Evolutionary conservation across 2,113 vertebrate genomes (phyloP).

Genomic region (Fregata magnificens): DNA sequence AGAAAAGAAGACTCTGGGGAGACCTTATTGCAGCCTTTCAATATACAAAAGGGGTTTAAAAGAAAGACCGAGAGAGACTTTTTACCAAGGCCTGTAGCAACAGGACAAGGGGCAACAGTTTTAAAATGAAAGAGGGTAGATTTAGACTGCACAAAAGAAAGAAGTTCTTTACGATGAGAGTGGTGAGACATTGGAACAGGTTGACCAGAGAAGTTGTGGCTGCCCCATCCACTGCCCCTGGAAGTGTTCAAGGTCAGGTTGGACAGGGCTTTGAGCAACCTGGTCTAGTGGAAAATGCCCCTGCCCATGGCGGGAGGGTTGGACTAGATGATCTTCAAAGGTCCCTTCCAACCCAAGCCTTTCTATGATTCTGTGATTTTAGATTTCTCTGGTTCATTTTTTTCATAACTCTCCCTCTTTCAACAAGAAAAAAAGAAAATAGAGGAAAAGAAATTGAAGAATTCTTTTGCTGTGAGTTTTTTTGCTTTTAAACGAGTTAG

Average conservation of each 20-base stretch:
- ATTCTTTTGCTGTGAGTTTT: fast-evolving
- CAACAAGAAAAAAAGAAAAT: not conserved
- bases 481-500: not conserved
- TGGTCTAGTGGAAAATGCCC: fast-evolving
- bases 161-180: not conserved
- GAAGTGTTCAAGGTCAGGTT: not conserved
- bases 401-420: not conserved
- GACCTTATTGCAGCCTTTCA: not conserved
- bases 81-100: not conserved
- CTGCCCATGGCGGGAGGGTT: fast-evolving
- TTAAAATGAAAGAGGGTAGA: not conserved
- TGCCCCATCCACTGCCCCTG: fast-evolving
- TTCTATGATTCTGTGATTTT: not conserved
- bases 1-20: not conserved
- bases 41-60: not conserved
- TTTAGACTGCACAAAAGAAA: not conserved
- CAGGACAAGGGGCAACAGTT: fast-evolving
- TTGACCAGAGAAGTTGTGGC: not conserved
- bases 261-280: not conserved
- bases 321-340: not conserved
- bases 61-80: not conserved
- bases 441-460: not conserved
- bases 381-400: not conserved
- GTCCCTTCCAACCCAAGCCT: fast-evolving
- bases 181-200: not conserved